Evolutionary conservation across 1,140 invertebrate genomes (phyloP).

Genomic region (Rhopalosiphum padi): DNA sequence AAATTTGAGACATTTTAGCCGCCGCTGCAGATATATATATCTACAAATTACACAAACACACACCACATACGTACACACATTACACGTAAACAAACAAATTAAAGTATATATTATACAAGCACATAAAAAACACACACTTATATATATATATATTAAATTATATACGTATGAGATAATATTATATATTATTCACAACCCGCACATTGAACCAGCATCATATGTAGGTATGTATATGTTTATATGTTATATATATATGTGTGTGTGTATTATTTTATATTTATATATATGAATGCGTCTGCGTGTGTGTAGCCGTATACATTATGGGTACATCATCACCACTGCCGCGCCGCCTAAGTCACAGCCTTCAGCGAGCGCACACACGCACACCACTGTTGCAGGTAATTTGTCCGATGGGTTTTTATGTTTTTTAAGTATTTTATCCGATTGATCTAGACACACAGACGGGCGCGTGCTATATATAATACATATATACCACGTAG

Average conservation of each 20-base stretch:
- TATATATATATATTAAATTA: not conserved
- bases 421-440: not conserved
- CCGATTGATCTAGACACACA: not conserved
- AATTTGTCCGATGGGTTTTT: not conserved
- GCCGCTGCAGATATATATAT: not conserved
- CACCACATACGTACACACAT: not conserved
- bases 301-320: not conserved
- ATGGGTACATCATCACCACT: too few relatives aligned
- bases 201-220: too few relatives aligned
- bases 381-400: not conserved
- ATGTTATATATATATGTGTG: too few relatives aligned
- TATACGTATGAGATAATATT: not conserved
- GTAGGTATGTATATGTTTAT: too few relatives aligned
- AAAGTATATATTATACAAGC: constrained; percentile 5
- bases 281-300: not conserved
- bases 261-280: too few relatives aligned
- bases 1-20: constrained; percentile 15
- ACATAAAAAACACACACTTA: not conserved
- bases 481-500: too few relatives aligned
- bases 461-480: not conserved
- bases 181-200: not conserved
- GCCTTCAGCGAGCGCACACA: not conserved
- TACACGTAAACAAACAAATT: constrained; percentile 4
- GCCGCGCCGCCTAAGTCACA: not conserved
- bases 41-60: not conserved